Conservation (phyloP, 1,140 invertebrate genomes). For the Yoshiicerus persimilis region DNA sequence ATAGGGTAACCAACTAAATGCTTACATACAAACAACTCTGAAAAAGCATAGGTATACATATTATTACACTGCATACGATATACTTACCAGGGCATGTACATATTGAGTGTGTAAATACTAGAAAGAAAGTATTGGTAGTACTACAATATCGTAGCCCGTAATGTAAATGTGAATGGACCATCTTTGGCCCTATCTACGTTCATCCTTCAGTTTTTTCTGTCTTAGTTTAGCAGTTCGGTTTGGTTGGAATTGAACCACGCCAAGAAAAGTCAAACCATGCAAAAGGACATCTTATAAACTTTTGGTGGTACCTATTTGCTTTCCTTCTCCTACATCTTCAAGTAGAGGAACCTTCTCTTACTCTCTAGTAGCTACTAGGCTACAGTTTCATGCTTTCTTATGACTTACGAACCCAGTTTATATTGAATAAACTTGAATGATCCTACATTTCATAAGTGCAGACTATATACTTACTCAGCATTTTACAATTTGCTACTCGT, state of each 20-base stretch:
- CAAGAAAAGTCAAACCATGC: neutral
- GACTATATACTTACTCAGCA: neutral
- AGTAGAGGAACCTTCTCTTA: neutral
- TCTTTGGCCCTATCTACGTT: neutral
- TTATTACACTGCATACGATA: no score
- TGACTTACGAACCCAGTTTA: neutral
- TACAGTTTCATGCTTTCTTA: neutral
- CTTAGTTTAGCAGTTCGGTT: neutral
- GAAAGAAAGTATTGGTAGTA: no score
- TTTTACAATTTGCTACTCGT: neutral
- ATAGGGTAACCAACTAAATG: neutral
- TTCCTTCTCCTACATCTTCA: neutral
- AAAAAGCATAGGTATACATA: no score
- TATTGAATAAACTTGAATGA: neutral
- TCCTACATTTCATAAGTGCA: neutral
- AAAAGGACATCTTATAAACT: neutral
- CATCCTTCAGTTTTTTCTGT: conserved; percentile 10
- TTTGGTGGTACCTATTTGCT: neutral
- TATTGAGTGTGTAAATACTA: no score
- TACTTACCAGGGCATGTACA: no score
- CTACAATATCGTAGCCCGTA: neutral
- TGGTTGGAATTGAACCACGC: conserved; percentile 3
- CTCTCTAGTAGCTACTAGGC: neutral
- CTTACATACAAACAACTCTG: neutral
- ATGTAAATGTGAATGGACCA: conserved; percentile 17